Conservation (phyloP, 2,888 invertebrate genomes). For the Drosophila neotestacea region DNA sequence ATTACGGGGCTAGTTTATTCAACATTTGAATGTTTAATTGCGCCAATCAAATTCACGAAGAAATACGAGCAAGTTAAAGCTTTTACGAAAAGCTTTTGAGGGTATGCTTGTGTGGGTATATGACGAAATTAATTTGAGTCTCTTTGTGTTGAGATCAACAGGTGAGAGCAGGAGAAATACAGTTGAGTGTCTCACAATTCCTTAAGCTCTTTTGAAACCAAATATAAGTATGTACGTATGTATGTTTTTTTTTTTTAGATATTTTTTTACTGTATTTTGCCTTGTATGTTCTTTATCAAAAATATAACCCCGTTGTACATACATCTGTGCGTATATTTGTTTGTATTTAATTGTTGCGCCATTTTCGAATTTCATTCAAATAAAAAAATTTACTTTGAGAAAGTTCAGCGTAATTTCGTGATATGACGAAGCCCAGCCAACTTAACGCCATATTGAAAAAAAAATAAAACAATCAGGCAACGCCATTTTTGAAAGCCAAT, state of each 20-base stretch:
- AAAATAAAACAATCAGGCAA: background rate
- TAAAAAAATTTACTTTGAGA: background rate
- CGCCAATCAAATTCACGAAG: background rate
- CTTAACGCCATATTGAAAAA: conserved; percentile 3
- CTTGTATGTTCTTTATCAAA: background rate
- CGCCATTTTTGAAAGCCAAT: background rate
- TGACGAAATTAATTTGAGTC: background rate
- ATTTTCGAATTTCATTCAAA: background rate
- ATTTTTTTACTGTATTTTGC: background rate
- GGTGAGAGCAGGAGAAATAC: background rate
- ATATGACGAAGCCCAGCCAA: background rate
- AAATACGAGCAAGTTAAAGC: background rate
- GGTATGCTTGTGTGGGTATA: background rate
- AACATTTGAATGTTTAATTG: background rate
- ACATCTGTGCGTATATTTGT: background rate
- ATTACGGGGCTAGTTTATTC: background rate
- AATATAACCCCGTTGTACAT: background rate
- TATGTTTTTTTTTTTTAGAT: background rate
- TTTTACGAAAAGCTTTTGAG: conserved; percentile 6
- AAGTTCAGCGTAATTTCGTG: background rate
- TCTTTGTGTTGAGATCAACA: conserved; percentile 1
- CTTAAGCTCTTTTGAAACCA: background rate
- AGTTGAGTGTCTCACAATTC: background rate
- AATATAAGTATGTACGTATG: background rate
- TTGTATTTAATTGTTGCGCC: background rate